Evolutionary conservation across 2,888 invertebrate genomes (phyloP).

Genomic region (Eupithecia subfuscata): DNA sequence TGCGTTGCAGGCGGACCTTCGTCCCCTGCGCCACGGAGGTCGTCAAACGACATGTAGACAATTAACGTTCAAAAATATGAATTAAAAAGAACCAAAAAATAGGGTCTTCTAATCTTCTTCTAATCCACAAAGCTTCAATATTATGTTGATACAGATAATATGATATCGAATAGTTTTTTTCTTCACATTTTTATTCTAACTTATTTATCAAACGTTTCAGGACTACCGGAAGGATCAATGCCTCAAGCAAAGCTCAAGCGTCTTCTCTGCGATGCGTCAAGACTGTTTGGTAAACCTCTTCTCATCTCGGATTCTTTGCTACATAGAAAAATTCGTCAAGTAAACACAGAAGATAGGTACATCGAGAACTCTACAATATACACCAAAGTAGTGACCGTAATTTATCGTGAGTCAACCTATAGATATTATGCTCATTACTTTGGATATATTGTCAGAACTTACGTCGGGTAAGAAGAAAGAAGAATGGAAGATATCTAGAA

Average conservation of each 20-base stretch:
- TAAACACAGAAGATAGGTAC: constrained; percentile 3
- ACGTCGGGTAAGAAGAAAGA: constrained; percentile 46
- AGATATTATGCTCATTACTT: constrained; percentile 83
- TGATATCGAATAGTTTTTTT: no score
- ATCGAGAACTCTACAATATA: constrained; percentile 62
- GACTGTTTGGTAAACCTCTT: background rate
- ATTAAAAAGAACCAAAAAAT: no score
- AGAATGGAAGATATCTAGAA: constrained; percentile 10
- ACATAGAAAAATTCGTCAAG: background rate
- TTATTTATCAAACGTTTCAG: background rate
- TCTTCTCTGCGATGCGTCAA: background rate
- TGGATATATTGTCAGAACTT: constrained; percentile 76
- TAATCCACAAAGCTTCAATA: no score
- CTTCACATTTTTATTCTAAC: no score
- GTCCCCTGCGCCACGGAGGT: no score
- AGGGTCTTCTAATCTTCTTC: no score
- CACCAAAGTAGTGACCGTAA: constrained; percentile 81
- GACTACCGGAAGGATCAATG: background rate
- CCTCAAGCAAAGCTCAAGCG: background rate
- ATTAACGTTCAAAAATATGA: no score
- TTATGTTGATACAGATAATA: no score
- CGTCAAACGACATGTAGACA: no score
- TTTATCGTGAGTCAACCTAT: constrained; percentile 73
- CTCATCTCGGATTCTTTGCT: background rate
- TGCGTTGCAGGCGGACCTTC: no score